Evolutionary conservation across 2,113 vertebrate genomes (phyloP).

Genomic region (Petaurus breviceps): DNA sequence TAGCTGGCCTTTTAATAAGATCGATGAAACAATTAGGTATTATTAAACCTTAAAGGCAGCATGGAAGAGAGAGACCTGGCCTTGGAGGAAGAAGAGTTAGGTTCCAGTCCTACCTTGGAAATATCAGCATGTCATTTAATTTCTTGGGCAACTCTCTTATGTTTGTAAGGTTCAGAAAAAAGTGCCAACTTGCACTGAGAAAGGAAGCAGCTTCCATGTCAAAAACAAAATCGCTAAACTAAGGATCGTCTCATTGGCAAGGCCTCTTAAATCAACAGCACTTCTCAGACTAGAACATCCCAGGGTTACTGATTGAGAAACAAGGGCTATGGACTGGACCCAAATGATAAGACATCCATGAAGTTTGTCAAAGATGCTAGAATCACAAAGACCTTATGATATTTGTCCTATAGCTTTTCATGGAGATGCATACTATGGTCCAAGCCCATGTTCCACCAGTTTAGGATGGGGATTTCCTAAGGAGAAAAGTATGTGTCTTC

Average conservation of each 20-base stretch:
- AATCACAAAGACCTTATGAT: conserved; percentile 4
- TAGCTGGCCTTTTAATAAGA: too few relatives aligned
- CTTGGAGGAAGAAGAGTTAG: too few relatives aligned
- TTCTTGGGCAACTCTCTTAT: neutral
- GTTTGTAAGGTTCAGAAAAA: neutral
- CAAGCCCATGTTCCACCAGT: neutral
- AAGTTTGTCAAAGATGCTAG: neutral
- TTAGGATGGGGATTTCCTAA: neutral
- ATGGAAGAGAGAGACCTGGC: too few relatives aligned
- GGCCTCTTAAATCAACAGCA: neutral
- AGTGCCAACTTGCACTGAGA: neutral
- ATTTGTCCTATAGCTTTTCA: neutral
- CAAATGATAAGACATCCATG: neutral
- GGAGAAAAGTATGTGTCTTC: conserved; percentile 16
- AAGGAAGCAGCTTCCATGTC: neutral
- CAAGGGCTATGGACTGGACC: neutral
- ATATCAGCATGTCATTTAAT: neutral
- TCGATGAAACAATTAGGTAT: too few relatives aligned
- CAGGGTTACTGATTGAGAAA: neutral
- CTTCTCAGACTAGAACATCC: neutral
- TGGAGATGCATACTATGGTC: neutral
- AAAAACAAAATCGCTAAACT: neutral
- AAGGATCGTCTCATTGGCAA: neutral
- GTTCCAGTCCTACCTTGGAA: too few relatives aligned
- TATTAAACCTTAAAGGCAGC: too few relatives aligned